phyloP scores from a whole-genome alignment of 2,888 invertebrate genomes.

The Cantharis rustica region DNA sequence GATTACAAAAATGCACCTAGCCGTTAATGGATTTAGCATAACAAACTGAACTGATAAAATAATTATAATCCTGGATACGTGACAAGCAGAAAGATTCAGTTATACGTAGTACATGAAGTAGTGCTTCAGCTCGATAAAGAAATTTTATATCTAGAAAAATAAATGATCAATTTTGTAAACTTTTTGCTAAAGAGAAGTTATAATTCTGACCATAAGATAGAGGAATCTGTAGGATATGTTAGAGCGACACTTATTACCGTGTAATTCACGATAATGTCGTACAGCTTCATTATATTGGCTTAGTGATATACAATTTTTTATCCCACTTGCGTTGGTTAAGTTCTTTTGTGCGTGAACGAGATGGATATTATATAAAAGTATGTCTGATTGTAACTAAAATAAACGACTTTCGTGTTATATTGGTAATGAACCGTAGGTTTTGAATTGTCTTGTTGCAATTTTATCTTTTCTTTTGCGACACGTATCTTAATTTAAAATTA shows the following conservation, averaged over 20 bases:
- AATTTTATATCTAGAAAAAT: not conserved
- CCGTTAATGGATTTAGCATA: conserved; percentile 1
- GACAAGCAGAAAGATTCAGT: conserved; percentile 18
- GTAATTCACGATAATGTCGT: conserved; percentile 54
- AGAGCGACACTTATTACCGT: conserved; percentile 52
- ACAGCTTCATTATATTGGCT: conserved; percentile 51
- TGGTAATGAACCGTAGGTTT: conserved; percentile 40
- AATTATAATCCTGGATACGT: conserved; percentile 1
- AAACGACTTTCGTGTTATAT: conserved; percentile 34
- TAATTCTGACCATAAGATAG: conserved; percentile 36
- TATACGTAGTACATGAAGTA: conserved; percentile 20
- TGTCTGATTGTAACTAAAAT: conserved; percentile 19
- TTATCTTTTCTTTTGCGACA: conserved; percentile 29
- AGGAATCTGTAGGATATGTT: conserved; percentile 49
- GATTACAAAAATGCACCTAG: not conserved
- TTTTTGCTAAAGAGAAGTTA: conserved; percentile 17
- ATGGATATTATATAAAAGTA: conserved; percentile 7
- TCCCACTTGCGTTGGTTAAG: conserved; percentile 24
- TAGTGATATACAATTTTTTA: conserved; percentile 32
- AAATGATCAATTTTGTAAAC: not conserved
- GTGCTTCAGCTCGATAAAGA: conserved; percentile 20
- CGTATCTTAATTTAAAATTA: conserved; percentile 32
- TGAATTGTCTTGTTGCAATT: conserved; percentile 39
- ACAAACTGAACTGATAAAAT: not conserved
- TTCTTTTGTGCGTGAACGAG: conserved; percentile 7